These are phyloP conservation scores for Ariolimax columbianus DNA, from an alignment of 2,888 invertebrate genomes.

Conservation along the genomic window DNA sequence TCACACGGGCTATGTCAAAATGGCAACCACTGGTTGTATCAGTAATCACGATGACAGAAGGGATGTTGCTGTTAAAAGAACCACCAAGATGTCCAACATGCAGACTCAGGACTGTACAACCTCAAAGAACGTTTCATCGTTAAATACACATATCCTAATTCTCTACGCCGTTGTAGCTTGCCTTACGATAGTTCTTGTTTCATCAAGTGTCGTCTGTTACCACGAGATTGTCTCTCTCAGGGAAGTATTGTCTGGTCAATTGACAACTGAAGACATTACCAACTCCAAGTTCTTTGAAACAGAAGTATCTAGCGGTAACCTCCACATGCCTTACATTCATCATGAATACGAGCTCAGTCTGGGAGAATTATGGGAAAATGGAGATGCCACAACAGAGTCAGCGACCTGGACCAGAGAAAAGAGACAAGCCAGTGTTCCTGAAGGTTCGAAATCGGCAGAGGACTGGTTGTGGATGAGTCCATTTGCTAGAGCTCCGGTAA, in stretches of 20 bases:
- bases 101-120: not conserved
- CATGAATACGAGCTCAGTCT: not conserved
- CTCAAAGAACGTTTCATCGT: not conserved
- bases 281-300: not conserved
- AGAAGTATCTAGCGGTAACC: not conserved
- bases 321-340: conserved; percentile 32
- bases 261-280: conserved; percentile 18
- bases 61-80: not conserved
- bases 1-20: not conserved
- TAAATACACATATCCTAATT: conserved; percentile 14
- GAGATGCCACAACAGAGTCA: not conserved
- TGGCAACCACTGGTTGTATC: not conserved
- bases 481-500: conserved; percentile 50
- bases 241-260: not conserved
- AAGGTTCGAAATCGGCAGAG: conserved; percentile 32
- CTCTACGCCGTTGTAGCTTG: conserved; percentile 19
- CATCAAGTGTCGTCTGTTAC: conserved; percentile 17
- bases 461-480: conserved; percentile 52
- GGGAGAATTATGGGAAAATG: not conserved
- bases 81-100: not conserved
- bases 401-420: not conserved
- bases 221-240: conserved; percentile 28
- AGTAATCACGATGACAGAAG: not conserved
- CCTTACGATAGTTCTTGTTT: conserved; percentile 27
- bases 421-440: conserved; percentile 7